Evolutionary conservation across 2,113 vertebrate genomes (phyloP).

Genomic region (Gobio gobio): DNA sequence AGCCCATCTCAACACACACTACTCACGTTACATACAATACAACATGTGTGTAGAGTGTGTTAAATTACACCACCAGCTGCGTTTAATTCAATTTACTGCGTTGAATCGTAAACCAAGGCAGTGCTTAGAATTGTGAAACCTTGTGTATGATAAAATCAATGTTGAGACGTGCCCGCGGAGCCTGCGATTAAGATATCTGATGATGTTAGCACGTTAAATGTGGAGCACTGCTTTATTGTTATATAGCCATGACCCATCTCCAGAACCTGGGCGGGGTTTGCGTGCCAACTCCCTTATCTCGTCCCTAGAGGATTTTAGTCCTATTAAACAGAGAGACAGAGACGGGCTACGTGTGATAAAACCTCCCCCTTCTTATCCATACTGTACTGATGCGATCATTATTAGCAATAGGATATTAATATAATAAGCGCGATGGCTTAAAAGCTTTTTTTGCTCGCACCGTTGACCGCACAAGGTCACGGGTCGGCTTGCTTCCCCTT

Average conservation of each 20-base stretch:
- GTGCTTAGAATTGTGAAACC: conserved; percentile 12
- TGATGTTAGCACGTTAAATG: conserved; percentile 65
- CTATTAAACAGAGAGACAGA: conserved; percentile 22
- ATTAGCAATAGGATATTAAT: conserved; percentile 25
- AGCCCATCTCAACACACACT: conserved; percentile 65
- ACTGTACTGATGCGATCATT: conserved; percentile 8
- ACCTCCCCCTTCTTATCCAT: conserved; percentile 7
- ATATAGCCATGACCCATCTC: conserved; percentile 55
- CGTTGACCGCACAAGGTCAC: conserved; percentile 70
- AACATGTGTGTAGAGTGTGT: not conserved
- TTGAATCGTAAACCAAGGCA: conserved; percentile 8
- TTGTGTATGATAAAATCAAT: conserved; percentile 15
- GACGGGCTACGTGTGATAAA: not conserved
- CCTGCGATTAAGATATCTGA: conserved; percentile 1
- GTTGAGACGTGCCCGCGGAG: not conserved
- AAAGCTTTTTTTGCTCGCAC: conserved; percentile 64
- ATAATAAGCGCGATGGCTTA: conserved; percentile 38
- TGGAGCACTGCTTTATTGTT: conserved; percentile 76
- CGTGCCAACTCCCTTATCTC: conserved; percentile 38
- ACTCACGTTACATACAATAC: not conserved
- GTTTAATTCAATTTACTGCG: conserved; percentile 8
- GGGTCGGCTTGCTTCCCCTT: conserved; percentile 57
- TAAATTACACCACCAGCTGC: not conserved
- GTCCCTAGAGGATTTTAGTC: conserved; percentile 14
- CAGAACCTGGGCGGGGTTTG: conserved; percentile 54